Conservation (phyloP, 2,113 vertebrate genomes). For the Castor canadensis region DNA sequence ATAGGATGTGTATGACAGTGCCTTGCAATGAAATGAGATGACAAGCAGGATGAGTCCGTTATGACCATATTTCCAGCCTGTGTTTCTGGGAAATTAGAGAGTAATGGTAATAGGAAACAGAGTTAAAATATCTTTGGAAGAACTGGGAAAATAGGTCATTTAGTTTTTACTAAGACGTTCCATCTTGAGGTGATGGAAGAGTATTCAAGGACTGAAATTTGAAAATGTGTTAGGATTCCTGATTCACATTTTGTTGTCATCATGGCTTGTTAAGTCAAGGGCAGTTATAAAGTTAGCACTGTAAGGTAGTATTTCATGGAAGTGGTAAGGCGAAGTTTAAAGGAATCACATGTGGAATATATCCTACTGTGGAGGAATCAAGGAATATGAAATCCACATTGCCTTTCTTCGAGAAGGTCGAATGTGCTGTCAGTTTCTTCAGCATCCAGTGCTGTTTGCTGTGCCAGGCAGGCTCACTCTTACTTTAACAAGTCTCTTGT, state of each 20-base stretch:
- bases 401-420: neutral
- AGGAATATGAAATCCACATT: accelerated
- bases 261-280: neutral
- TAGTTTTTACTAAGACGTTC: neutral
- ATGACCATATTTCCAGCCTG: neutral
- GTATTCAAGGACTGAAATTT: neutral
- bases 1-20: neutral
- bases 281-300: neutral
- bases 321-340: no score
- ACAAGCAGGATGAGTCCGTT: neutral
- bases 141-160: neutral
- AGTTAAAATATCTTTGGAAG: neutral
- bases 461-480: neutral
- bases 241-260: neutral
- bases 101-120: neutral
- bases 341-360: neutral
- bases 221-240: neutral
- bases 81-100: neutral
- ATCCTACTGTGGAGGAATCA: accelerated
- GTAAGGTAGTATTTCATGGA: accelerated
- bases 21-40: neutral
- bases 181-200: neutral
- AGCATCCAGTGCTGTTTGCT: neutral
- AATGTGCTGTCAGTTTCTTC: neutral
- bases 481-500: neutral